Percentiles rank a stretch among this genome's conserved stretches.
Evolutionary conservation across 2,888 invertebrate species (phyloP).

Genomic region (Microctonus hyperodae): DNA sequence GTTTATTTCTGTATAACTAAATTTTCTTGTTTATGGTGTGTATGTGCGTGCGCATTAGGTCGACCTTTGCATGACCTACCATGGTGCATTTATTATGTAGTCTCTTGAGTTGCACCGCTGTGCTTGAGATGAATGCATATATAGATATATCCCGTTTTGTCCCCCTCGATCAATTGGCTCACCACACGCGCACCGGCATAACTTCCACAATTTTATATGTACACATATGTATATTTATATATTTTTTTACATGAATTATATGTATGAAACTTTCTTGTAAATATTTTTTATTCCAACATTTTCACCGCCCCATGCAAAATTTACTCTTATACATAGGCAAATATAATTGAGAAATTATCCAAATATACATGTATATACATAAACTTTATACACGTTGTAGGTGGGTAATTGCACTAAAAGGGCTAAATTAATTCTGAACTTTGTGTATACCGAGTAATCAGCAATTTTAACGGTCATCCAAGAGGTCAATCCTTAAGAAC

Average conservation of each 20-base stretch:
- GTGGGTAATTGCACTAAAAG: conserved; percentile 33
- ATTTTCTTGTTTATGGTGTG: conserved; percentile 2
- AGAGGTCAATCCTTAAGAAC: conserved; percentile 21
- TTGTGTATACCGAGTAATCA: conserved; percentile 34
- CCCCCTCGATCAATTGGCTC: neutral
- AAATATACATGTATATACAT: conserved; percentile 28
- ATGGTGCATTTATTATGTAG: conserved; percentile 2
- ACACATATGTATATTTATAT: neutral
- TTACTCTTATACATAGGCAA: conserved; percentile 21
- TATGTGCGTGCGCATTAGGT: neutral
- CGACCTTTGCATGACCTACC: conserved; percentile 1
- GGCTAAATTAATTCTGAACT: conserved; percentile 26
- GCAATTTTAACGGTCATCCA: conserved; percentile 38
- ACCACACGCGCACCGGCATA: neutral
- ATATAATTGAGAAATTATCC: conserved; percentile 42
- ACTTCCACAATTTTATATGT: conserved; percentile 2
- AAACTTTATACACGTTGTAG: neutral
- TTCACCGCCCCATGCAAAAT: conserved; percentile 25
- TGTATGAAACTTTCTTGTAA: neutral
- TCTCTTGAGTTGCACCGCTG: neutral
- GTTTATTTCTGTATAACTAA: neutral
- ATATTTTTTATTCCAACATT: neutral
- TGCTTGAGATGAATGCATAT: neutral
- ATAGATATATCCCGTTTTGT: neutral
- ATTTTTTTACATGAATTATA: too few relatives aligned